These are phyloP conservation scores for Lates calcarifer DNA, from an alignment of 2,113 vertebrate genomes.

Conservation along the genomic window DNA sequence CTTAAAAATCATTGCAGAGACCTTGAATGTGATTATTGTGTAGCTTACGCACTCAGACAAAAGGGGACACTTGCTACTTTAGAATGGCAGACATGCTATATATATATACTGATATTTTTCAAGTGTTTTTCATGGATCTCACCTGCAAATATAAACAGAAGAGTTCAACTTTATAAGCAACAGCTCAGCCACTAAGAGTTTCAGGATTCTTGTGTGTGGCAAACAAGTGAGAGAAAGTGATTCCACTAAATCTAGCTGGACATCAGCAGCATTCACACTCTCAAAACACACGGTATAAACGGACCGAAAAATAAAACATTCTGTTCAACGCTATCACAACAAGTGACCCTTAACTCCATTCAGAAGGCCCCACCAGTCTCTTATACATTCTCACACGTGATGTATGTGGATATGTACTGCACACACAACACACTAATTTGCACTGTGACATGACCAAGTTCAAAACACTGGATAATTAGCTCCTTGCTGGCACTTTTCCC, in stretches of 20 bases:
- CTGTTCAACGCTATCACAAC: conserved; percentile 25
- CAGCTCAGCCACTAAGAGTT: background rate
- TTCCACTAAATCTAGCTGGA: conserved; percentile 16
- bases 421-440: conserved; percentile 23
- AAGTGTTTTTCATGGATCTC: background rate
- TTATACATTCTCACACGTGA: background rate
- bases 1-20: background rate
- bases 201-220: background rate
- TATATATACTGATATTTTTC: background rate
- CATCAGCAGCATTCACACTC: conserved; percentile 12
- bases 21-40: background rate
- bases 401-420: background rate
- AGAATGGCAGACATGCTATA: too few relatives aligned
- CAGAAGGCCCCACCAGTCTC: conserved; percentile 9
- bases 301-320: background rate
- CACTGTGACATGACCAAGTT: conserved; percentile 19
- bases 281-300: background rate
- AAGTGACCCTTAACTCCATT: background rate
- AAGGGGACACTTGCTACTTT: background rate
- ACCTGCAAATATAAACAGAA: background rate
- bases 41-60: background rate
- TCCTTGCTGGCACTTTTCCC: conserved; percentile 9
- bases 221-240: conserved; percentile 15
- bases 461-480: conserved; percentile 33
- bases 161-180: background rate